A percentile compares a stretch with the other conserved stretches of the same genome.
These are phyloP conservation scores for Dicranocentrus wangi DNA, from an alignment of 2,888 invertebrate species.

Conservation along the genomic window DNA sequence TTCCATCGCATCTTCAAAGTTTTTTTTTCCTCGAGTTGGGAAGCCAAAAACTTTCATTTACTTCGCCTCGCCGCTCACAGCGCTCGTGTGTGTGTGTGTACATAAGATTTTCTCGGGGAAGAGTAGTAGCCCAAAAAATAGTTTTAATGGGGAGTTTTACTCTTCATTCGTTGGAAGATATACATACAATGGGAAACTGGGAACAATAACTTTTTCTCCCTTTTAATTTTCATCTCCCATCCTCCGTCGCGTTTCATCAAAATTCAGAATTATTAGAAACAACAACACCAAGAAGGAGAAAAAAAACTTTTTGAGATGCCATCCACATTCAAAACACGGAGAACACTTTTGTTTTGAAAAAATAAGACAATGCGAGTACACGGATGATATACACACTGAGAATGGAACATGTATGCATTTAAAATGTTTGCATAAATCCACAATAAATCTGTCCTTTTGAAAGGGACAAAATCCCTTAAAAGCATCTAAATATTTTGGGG, in stretches of 20 bases:
- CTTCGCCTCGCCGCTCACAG: too few species aligned
- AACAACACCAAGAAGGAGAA: conserved; percentile 1
- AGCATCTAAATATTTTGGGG: conserved; percentile 2
- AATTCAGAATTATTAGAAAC: neutral
- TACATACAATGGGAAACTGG: too few species aligned
- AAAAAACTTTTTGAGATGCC: neutral
- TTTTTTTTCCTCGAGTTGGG: too few species aligned
- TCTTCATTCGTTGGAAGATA: too few species aligned
- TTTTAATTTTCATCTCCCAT: conserved; percentile 6
- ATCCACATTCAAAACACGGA: neutral
- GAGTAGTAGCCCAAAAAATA: too few species aligned
- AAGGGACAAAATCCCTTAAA: conserved; percentile 40
- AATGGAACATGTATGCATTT: neutral
- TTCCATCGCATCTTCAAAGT: too few species aligned
- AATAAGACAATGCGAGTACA: neutral
- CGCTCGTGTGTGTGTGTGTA: too few species aligned
- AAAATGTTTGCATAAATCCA: conserved; percentile 32
- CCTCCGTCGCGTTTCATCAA: neutral
- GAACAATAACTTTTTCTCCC: neutral
- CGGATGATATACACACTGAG: neutral
- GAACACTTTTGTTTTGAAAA: conserved; percentile 5
- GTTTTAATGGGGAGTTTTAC: too few species aligned
- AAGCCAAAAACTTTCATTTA: too few species aligned
- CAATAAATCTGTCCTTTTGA: conserved; percentile 38
- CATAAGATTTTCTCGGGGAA: too few species aligned